Evolutionary conservation across 2,888 invertebrate species (phyloP).

Genomic region (Stratiomys singularior): DNA sequence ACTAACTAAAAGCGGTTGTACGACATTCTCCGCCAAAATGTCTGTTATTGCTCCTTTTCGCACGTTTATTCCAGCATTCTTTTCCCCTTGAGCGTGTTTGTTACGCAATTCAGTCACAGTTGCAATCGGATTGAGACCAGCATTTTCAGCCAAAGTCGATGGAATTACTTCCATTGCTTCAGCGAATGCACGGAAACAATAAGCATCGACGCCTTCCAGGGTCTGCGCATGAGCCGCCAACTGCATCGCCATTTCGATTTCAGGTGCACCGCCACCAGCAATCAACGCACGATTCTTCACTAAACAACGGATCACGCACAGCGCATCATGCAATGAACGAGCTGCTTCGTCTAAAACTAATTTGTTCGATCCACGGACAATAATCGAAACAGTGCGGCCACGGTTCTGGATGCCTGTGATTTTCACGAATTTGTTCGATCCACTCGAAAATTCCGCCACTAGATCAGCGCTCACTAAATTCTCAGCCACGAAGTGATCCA

Average conservation of each 20-base stretch:
- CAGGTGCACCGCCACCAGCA: slow-evolving; percentile 97
- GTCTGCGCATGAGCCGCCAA: slow-evolving; percentile 84
- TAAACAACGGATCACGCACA: slow-evolving; percentile 92
- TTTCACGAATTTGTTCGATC: slow-evolving; percentile 91
- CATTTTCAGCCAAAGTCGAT: slow-evolving; percentile 88
- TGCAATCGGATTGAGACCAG: slow-evolving; percentile 89
- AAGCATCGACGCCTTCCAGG: slow-evolving; percentile 91
- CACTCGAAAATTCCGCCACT: slow-evolving; percentile 92
- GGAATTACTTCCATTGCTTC: slow-evolving; percentile 96
- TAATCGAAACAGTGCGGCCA: slow-evolving; percentile 91
- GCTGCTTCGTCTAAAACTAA: slow-evolving; percentile 91
- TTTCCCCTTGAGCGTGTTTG: slow-evolving; percentile 88
- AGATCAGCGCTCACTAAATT: slow-evolving; percentile 91
- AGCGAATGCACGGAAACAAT: slow-evolving; percentile 94
- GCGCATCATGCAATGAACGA: slow-evolving; percentile 90
- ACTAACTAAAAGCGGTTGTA: slow-evolving; percentile 96
- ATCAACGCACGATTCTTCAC: slow-evolving; percentile 92
- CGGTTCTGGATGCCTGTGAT: slow-evolving; percentile 87
- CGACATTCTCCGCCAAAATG: slow-evolving; percentile 95
- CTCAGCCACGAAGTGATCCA: slow-evolving; percentile 96
- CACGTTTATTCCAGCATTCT: slow-evolving; percentile 94
- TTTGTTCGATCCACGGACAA: slow-evolving; percentile 88
- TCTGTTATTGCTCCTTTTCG: slow-evolving; percentile 96
- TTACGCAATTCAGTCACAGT: slow-evolving; percentile 97
- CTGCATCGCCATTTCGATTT: slow-evolving; percentile 91